Evolutionary conservation across 1,140 invertebrate species (phyloP).

Genomic region (Apis mellifera): DNA sequence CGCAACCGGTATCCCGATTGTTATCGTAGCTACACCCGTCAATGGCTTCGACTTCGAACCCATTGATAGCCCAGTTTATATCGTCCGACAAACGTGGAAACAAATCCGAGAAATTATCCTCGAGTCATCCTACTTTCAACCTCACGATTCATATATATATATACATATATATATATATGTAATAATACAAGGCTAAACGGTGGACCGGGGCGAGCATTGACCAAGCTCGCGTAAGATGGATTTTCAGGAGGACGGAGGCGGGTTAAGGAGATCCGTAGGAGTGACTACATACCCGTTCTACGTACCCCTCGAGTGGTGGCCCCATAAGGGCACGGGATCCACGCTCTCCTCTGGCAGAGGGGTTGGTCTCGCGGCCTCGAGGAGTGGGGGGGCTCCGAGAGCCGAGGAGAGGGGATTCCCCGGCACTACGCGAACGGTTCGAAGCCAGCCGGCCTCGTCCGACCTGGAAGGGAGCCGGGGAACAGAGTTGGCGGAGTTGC

Average conservation of each 20-base stretch:
- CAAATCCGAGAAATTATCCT: no score
- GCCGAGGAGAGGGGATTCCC: constrained; percentile 52
- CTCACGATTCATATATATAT: no score
- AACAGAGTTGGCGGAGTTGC: constrained; percentile 64
- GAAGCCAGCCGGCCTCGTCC: constrained; percentile 53
- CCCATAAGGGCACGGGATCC: constrained; percentile 69
- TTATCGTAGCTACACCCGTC: neutral
- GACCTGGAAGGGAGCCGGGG: constrained; percentile 67
- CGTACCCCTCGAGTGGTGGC: constrained; percentile 65
- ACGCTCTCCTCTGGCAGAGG: constrained; percentile 72
- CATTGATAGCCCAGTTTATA: neutral
- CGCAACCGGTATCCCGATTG: neutral
- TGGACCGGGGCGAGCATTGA: constrained; percentile 43
- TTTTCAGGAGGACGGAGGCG: constrained; percentile 67
- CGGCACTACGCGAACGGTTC: constrained; percentile 44
- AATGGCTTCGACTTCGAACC: neutral
- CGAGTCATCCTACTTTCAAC: no score
- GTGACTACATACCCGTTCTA: constrained; percentile 70
- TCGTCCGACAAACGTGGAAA: no score
- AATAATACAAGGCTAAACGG: neutral
- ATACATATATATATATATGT: no score
- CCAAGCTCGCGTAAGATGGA: constrained; percentile 54
- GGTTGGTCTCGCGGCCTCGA: constrained; percentile 73
- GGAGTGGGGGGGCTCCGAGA: constrained; percentile 67
- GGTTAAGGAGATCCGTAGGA: constrained; percentile 77